phyloP scores from a whole-genome alignment of 2,797 vertebrate genomes.

The Antrozous pallidus region DNA sequence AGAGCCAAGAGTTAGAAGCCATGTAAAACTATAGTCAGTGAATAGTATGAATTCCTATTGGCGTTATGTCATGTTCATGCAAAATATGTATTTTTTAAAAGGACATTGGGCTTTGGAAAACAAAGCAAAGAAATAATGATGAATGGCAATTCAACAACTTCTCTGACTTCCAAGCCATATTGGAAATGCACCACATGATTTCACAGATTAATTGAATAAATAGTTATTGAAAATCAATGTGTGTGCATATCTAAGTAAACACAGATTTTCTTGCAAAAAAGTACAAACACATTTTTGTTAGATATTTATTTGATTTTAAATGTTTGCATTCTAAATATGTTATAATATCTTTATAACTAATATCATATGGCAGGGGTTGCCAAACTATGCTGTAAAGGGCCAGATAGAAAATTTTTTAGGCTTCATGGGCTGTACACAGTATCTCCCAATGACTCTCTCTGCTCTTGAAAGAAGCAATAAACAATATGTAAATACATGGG shows the following conservation, averaged over 20 bases:
- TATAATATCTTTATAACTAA: background rate
- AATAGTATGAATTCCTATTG: background rate
- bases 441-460: background rate
- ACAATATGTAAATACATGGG: background rate
- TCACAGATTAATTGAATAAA: background rate
- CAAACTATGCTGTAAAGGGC: background rate
- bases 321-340: background rate
- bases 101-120: background rate
- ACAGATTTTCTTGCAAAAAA: background rate
- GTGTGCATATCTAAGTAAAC: background rate
- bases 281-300: background rate
- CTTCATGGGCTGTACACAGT: background rate
- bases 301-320: slow-evolving; percentile 21
- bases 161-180: background rate
- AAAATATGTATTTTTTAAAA: background rate
- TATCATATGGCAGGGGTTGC: background rate
- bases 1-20: background rate
- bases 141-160: background rate
- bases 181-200: background rate
- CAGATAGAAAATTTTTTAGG: background rate
- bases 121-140: background rate
- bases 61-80: background rate
- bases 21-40: background rate
- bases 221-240: background rate
- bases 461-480: background rate